Evolutionary conservation across 1,140 invertebrate species (phyloP).

Genomic region (Hylaeus anthracinus): DNA sequence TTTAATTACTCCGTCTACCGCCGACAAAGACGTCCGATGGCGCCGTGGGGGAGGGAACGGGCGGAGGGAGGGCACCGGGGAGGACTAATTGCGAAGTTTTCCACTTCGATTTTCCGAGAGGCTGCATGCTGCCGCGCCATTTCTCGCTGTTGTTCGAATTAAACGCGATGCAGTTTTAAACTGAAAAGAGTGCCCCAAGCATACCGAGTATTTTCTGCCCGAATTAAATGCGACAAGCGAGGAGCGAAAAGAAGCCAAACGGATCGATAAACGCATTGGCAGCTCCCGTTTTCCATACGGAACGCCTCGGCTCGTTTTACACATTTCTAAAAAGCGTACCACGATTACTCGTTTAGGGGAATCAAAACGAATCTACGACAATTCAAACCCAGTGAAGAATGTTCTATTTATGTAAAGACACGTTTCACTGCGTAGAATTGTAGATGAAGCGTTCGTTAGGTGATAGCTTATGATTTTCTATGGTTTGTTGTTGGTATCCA

Average conservation of each 20-base stretch:
- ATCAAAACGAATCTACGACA: too few species aligned
- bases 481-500: too few species aligned
- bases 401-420: too few species aligned
- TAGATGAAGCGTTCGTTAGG: too few species aligned
- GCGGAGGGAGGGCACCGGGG: background rate
- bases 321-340: background rate
- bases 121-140: constrained; percentile 61
- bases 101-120: constrained; percentile 67
- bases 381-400: too few species aligned
- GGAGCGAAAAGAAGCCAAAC: constrained; percentile 61
- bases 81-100: constrained; percentile 77
- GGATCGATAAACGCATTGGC: constrained; percentile 57
- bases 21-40: constrained; percentile 25
- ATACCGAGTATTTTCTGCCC: constrained; percentile 64
- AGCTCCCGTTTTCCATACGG: background rate
- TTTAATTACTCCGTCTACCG: constrained; percentile 72
- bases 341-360: background rate
- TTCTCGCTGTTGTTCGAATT: constrained; percentile 70
- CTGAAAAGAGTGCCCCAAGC: constrained; percentile 63
- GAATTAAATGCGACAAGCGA: constrained; percentile 66
- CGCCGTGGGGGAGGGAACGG: too few species aligned
- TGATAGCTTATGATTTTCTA: too few species aligned
- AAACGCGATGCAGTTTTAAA: constrained; percentile 71
- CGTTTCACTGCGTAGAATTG: too few species aligned
- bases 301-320: background rate